Base-by-base conservation (phyloP, 2,888 invertebrate species). In the Odontocolon sp. region DNA sequence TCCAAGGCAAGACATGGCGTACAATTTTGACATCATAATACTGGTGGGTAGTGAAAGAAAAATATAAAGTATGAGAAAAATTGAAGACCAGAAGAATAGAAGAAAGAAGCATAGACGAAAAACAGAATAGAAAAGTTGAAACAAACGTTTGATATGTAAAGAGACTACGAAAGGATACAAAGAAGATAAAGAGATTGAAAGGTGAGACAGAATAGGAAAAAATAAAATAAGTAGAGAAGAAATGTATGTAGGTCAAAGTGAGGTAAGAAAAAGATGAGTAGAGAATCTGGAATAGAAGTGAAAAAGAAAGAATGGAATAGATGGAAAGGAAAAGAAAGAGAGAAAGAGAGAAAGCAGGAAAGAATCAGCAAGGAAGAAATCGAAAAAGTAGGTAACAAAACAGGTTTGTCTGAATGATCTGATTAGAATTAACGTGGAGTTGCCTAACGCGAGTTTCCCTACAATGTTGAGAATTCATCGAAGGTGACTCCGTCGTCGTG, bases 21-120 rank as follows among this genome's bases (percentile, higher is more conserved):
- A 64, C 54, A 83, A 84, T 82, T 84, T 83, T 61, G 77, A 82
- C 74, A 79, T 78, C 63, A 67, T 85, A 84, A 87, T 85, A 86
- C 83, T 83, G 86, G 69, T 80, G 83, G 83, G 83, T 82, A 83
- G 67, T 16, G 68, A 71, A 33, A 54, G 67, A 16, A 68, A 36
- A 64, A 45, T 52, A 40, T n/a, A 64, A 47, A 40, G 50, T 16
- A 52, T n/a, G 31, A 40, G 26, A n/a, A 18, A 42, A 40, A 33
- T 28, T n/a, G n/a, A 68, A n/a, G 9, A 26, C 42, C 40, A 73
- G 26, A 47, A 52, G 31, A 21, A 28, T 52, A 70, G 31, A 71
- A 40, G 14, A 50, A 16, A 47, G 4, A 52, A 28, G 23, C 28
- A n/a, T 11, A 54, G 45, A 45, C 33, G 57, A 16, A 33, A 57